A percentile compares a stretch with the other conserved stretches of the same genome.
Conservation (phyloP, 2,797 vertebrate species). For the Sebastes variabilis region DNA sequence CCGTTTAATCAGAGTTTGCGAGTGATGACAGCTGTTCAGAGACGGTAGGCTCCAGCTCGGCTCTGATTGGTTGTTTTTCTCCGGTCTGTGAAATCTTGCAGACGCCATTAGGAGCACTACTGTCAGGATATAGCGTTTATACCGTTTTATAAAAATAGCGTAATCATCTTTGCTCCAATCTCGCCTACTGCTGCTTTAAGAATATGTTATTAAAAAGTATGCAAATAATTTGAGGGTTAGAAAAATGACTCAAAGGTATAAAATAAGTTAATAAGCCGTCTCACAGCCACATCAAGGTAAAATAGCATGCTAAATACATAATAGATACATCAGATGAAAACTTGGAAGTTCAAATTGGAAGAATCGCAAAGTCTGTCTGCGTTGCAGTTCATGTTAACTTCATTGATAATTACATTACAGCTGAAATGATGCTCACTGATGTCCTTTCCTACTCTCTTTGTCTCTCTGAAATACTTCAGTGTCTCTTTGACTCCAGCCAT, state of each 20-base stretch:
- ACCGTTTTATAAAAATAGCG: too few species aligned
- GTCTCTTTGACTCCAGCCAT: conserved; percentile 19
- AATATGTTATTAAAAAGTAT: not conserved
- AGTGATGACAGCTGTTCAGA: too few species aligned
- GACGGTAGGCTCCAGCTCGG: accelerated
- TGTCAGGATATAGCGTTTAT: too few species aligned
- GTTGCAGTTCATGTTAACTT: not conserved
- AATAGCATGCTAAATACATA: not conserved
- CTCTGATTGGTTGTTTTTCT: too few species aligned
- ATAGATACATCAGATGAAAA: not conserved
- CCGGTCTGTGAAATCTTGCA: too few species aligned
- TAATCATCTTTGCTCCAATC: too few species aligned
- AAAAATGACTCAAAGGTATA: too few species aligned
- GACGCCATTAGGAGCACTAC: too few species aligned
- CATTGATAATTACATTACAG: not conserved
- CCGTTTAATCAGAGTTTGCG: too few species aligned
- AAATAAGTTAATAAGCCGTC: too few species aligned
- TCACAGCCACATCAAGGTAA: not conserved
- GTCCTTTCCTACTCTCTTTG: not conserved
- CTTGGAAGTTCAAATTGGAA: not conserved
- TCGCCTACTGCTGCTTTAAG: not conserved
- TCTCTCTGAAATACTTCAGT: not conserved
- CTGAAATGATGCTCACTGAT: not conserved
- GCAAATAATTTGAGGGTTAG: too few species aligned
- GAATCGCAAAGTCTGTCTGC: not conserved